Conservation (phyloP, 1,140 invertebrate species). For the Tetranychus urticae region DNA sequence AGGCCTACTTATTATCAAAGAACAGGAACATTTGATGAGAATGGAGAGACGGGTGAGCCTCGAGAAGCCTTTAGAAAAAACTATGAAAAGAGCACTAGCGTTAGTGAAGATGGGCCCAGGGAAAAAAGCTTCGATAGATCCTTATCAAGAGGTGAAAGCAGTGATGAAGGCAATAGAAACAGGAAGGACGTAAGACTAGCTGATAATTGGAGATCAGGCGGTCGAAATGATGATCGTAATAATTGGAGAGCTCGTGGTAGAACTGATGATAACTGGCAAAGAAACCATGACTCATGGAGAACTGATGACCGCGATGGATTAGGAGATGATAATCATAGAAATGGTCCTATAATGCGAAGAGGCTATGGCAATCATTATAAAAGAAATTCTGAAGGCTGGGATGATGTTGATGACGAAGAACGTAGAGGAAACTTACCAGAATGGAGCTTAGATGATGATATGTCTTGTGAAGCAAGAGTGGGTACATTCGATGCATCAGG, state of each 20-base stretch:
- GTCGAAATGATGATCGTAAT: background rate
- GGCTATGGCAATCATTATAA: background rate
- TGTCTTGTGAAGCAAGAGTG: conserved; percentile 33
- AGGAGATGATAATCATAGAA: background rate
- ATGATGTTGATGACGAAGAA: conserved; percentile 7
- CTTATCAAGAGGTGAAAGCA: background rate
- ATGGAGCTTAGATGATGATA: conserved; percentile 21
- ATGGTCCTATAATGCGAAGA: background rate
- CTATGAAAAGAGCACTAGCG: background rate
- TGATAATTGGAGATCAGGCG: conserved; percentile 1
- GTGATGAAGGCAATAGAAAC: background rate
- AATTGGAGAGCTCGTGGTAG: background rate
- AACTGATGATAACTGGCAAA: background rate
- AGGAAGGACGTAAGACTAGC: background rate
- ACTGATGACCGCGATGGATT: conserved; percentile 1
- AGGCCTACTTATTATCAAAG: conserved; percentile 22
- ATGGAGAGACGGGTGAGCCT: conserved; percentile 13
- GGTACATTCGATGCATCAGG: conserved; percentile 64
- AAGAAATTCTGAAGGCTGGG: background rate
- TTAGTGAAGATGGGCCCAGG: conserved; percentile 4
- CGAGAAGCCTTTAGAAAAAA: background rate
- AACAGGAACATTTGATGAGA: conserved; percentile 19
- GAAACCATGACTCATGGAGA: conserved; percentile 1
- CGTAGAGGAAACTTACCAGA: conserved; percentile 20
- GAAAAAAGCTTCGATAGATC: conserved; percentile 12